Base-by-base conservation (phyloP, 2,888 invertebrate species). In the Eupithecia subfuscata region DNA sequence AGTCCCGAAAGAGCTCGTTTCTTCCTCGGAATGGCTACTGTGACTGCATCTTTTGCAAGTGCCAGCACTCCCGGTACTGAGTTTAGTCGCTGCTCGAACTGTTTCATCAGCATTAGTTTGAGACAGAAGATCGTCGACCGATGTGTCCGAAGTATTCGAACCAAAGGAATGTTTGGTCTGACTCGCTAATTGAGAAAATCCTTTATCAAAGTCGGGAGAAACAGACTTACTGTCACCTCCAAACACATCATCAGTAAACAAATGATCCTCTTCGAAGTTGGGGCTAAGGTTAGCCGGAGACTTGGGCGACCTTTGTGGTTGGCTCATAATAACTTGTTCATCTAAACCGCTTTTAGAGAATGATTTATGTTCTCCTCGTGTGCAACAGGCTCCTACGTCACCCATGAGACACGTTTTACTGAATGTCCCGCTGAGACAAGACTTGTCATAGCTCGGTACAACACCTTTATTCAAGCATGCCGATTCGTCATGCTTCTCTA, bases 1-100 rank as follows among this genome's bases (percentile, higher is more conserved):
- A 0, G 97, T 97, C 0, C 97, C 97, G 84, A 97, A 95, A 1
- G 97, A 97, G 86, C 97, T 97, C 0, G 97, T 97, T 87, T 97
- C 97, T 84, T 96, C 96, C 86, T 97, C 97, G 0, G 97, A 97
- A 86, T 97, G 97, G 79, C 97, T 97, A 83, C 97, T 97, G 82
- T 97, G 97, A 81, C 96, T 96, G 82, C 96, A 96, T 80, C 95
- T 93, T 81, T 96, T 96, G 81, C 95, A 96, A 56, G 96, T 95
- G 9, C 95, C 94, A 18, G 95, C 83, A 74, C 93, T 94, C 40
- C 93, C 93, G 73, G 95, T 95, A 82, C 94, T 93, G 25, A 94
- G 85, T 69, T 96, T 92, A 30, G 95, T 91, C 14, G 93, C 91
- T 37, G 95, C 93, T 9, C 96, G 94, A 56, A 95, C 91, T 48